phyloP scores from a whole-genome alignment of 92 coral and sea anemone genomes.

The Ricordea florida region DNA sequence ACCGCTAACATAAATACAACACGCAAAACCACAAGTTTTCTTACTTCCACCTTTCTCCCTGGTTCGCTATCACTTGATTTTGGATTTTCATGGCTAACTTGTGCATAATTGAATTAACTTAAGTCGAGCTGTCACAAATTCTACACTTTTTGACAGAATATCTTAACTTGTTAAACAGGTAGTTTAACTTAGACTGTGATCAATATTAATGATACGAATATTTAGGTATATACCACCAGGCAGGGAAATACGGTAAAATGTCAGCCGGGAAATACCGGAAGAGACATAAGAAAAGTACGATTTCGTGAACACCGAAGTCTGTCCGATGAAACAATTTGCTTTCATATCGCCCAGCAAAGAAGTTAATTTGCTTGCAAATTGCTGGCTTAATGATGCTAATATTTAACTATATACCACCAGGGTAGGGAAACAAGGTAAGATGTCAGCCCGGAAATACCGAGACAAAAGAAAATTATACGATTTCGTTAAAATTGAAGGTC shows the following conservation, averaged over 20 bases:
- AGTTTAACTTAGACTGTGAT: slow-evolving; percentile 39
- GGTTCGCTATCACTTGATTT: background rate
- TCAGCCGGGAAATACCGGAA: too few relatives aligned
- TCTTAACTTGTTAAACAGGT: slow-evolving; percentile 41
- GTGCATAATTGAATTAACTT: slow-evolving; percentile 41
- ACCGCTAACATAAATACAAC: background rate
- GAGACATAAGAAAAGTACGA: background rate
- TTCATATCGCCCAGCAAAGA: too few relatives aligned
- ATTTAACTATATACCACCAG: too few relatives aligned
- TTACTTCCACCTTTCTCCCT: background rate
- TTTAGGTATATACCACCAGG: slow-evolving; percentile 9
- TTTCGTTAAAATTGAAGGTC: too few relatives aligned
- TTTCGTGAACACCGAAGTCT: too few relatives aligned
- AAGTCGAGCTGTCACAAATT: slow-evolving; percentile 9
- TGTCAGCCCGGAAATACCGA: too few relatives aligned
- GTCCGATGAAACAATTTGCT: too few relatives aligned
- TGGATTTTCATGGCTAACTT: background rate
- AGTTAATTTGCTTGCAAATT: too few relatives aligned
- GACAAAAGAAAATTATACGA: too few relatives aligned
- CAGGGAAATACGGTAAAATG: background rate
- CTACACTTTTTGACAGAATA: slow-evolving; percentile 32
- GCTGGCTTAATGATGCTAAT: too few relatives aligned
- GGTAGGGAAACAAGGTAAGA: too few relatives aligned
- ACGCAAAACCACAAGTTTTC: background rate
- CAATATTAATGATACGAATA: slow-evolving; percentile 27